Base-by-base conservation (phyloP, 2,797 vertebrate genomes). In the Australoheros facetus region DNA sequence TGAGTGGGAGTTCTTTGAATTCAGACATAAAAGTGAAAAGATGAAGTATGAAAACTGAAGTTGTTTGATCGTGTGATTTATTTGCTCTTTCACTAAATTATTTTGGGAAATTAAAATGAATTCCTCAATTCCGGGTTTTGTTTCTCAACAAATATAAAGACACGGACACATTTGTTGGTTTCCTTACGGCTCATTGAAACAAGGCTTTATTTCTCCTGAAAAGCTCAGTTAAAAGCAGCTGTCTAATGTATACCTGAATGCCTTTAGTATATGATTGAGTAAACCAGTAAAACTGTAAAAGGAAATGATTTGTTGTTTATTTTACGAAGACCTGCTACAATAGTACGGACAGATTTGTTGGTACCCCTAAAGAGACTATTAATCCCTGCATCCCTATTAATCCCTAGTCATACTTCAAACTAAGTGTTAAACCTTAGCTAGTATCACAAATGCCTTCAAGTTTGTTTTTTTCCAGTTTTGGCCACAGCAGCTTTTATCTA, bases 1-100 rank as follows among this genome's bases (percentile, higher is more conserved):
- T 70, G 83, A n/a, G 90, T 93, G 80, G 90, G 92, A 87, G 92
- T 87, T 83, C 80, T 93, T 93, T 95, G 91, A 94, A 91, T 90
- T 85, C 76, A 85, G 66, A 87, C 90, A 91, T 93, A 79, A 94
- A 94, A 93, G 85, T 87, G 91, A 88, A 91, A 93, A 75, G 60
- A 76, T 82, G 83, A 91, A 88, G 85, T 71, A 74, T 81, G 79
- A 91, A 89, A 87, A 26, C 53, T 73, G 88, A 77, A 75, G 45
- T 26, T 79, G 78, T 89, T 90, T 92, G 85, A 92, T 92, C 87
- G 82, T 79, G 69, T 76, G 85, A 87, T 89, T 84, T 78, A 79
- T 84, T 87, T 73, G 79, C 42, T 23, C 73, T 56, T 62, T 77
- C 58, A 11, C n/a, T 53, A 57, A 73, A 90, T 89, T 84, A 81